phyloP scores from a whole-genome alignment of 2,888 invertebrate genomes.

The Toxonevra muliebris region DNA sequence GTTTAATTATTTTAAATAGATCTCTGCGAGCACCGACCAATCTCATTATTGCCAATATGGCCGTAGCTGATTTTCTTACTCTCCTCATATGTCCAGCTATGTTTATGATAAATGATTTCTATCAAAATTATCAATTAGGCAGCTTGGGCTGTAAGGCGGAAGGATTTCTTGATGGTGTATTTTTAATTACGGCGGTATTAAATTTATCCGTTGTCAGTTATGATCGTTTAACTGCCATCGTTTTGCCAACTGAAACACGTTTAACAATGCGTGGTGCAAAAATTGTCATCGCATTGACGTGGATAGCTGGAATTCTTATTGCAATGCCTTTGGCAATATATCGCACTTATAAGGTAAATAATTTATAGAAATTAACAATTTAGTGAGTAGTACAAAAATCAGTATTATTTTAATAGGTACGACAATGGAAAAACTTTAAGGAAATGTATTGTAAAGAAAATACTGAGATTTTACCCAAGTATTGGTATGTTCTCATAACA shows the following conservation, averaged over 20 bases:
- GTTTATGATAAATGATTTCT: constrained; percentile 78
- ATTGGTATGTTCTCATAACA: constrained; percentile 81
- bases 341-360: constrained; percentile 70
- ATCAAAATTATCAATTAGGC: constrained; percentile 80
- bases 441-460: constrained; percentile 83
- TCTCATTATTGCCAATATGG: constrained; percentile 78
- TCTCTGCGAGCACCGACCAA: constrained; percentile 77
- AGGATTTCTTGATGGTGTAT: constrained; percentile 78
- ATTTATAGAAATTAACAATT: neutral
- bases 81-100: constrained; percentile 79
- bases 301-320: constrained; percentile 73
- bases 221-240: constrained; percentile 83
- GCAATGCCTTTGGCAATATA: constrained; percentile 74
- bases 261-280: constrained; percentile 73
- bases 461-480: constrained; percentile 71
- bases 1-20: constrained; percentile 71
- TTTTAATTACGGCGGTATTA: constrained; percentile 79
- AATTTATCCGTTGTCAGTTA: constrained; percentile 83
- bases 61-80: constrained; percentile 74
- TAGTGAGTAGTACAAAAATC: neutral
- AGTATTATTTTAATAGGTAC: constrained; percentile 65
- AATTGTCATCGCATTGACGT: constrained; percentile 72
- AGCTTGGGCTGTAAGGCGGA: constrained; percentile 79
- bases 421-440: constrained; percentile 78
- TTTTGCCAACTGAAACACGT: constrained; percentile 75